Percentiles rank a stretch among this genome's conserved stretches.
Evolutionary conservation across 1,140 invertebrate species (phyloP).

Genomic region (Belonocnema kinseyi): DNA sequence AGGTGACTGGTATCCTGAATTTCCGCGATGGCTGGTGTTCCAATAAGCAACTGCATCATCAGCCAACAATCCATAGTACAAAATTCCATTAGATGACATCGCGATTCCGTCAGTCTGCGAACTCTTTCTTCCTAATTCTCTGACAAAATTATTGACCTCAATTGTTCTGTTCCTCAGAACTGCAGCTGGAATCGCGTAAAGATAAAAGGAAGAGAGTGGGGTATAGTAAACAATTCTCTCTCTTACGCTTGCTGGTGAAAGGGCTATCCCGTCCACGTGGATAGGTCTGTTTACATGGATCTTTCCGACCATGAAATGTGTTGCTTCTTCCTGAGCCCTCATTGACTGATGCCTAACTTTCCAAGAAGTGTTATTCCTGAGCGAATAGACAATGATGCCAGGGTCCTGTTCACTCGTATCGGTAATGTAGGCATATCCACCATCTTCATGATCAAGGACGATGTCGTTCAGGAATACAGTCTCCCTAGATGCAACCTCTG

Average conservation of each 20-base stretch:
- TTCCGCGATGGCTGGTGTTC: conserved; percentile 74
- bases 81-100: conserved; percentile 80
- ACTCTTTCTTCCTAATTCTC: conserved; percentile 78
- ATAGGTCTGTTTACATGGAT: conserved; percentile 74
- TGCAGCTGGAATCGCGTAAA: conserved; percentile 79
- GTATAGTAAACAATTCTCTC: conserved; percentile 80
- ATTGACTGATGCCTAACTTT: conserved; percentile 81
- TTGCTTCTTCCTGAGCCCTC: conserved; percentile 77
- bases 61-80: conserved; percentile 81
- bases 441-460: conserved; percentile 81
- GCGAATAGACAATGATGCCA: conserved; percentile 82
- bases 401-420: conserved; percentile 81
- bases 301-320: conserved; percentile 78
- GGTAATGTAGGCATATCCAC: conserved; percentile 82
- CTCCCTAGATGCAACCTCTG: conserved; percentile 73
- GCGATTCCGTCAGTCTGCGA: conserved; percentile 83
- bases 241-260: conserved; percentile 75
- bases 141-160: conserved; percentile 70
- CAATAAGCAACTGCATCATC: conserved; percentile 81
- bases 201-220: conserved; percentile 79
- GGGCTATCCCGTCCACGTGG: conserved; percentile 81
- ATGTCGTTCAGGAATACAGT: conserved; percentile 81
- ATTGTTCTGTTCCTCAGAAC: conserved; percentile 75
- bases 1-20: conserved; percentile 33
- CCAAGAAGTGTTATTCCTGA: conserved; percentile 79